Evolutionary conservation across 2,888 invertebrate genomes (phyloP).

Genomic region (Adineta ricciae): DNA sequence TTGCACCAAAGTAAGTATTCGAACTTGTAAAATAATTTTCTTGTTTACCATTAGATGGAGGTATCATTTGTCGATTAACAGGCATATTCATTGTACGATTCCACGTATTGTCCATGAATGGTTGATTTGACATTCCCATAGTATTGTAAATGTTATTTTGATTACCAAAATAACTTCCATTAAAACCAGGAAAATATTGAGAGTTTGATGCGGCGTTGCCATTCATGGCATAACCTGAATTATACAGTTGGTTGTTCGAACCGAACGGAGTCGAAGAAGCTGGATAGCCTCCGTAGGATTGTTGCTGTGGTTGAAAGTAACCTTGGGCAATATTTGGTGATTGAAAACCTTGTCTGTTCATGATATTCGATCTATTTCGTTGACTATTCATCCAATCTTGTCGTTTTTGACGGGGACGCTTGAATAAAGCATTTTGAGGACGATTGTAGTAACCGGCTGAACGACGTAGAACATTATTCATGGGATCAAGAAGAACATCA

Average conservation of each 20-base stretch:
- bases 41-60: background rate
- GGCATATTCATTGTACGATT: background rate
- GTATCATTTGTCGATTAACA: background rate
- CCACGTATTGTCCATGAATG: background rate
- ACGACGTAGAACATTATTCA: background rate
- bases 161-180: background rate
- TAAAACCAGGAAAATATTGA: background rate
- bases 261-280: background rate
- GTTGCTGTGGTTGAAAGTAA: conserved; percentile 3
- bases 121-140: background rate
- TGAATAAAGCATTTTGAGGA: background rate
- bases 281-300: background rate
- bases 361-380: background rate
- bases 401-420: background rate
- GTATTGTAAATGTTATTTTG: background rate
- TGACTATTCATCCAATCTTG: background rate
- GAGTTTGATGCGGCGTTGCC: background rate
- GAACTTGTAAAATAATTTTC: background rate
- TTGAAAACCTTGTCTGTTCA: background rate
- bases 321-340: background rate
- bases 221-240: background rate
- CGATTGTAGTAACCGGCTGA: background rate
- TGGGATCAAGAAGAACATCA: conserved; percentile 12
- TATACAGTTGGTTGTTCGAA: background rate
- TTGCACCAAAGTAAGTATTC: background rate